Percentiles rank a stretch among this genome's conserved stretches.
Evolutionary conservation across 2,797 vertebrate genomes (phyloP).

Genomic region (Lindbergichthys nudifrons): DNA sequence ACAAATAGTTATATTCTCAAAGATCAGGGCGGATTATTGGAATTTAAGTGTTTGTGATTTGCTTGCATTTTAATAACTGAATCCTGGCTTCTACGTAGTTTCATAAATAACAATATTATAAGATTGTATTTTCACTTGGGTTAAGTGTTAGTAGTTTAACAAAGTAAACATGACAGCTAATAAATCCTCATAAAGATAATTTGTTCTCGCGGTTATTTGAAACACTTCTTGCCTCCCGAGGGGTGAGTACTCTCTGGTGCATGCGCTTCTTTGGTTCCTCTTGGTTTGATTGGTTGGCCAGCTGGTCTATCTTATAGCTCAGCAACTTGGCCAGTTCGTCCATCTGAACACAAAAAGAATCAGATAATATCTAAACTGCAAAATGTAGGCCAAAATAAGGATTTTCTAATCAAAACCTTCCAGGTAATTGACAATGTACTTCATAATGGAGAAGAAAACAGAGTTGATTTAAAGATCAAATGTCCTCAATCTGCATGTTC

Average conservation of each 20-base stretch:
- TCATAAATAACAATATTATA: background rate
- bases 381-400: background rate
- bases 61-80: background rate
- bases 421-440: background rate
- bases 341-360: conserved; percentile 72
- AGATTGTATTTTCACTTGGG: background rate
- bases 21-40: background rate
- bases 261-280: conserved; percentile 77
- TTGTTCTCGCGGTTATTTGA: background rate
- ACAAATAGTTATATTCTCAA: background rate
- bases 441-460: background rate
- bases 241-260: conserved; percentile 81
- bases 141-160: conserved; percentile 11
- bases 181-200: background rate
- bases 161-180: conserved; percentile 7
- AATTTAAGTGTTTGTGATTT: conserved; percentile 1
- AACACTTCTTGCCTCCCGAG: conserved; percentile 87
- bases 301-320: conserved; percentile 82
- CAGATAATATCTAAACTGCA: background rate
- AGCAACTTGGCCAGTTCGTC: conserved; percentile 88
- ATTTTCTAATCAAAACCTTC: background rate
- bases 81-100: background rate
- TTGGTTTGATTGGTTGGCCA: conserved; percentile 82
- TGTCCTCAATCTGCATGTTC: background rate
- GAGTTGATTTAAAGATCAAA: background rate